A percentile compares a stretch with the other conserved stretches of the same genome.
These are phyloP conservation scores for Tauraco erythrolophus DNA, from an alignment of 2,113 vertebrate genomes.

Conservation along the genomic window DNA sequence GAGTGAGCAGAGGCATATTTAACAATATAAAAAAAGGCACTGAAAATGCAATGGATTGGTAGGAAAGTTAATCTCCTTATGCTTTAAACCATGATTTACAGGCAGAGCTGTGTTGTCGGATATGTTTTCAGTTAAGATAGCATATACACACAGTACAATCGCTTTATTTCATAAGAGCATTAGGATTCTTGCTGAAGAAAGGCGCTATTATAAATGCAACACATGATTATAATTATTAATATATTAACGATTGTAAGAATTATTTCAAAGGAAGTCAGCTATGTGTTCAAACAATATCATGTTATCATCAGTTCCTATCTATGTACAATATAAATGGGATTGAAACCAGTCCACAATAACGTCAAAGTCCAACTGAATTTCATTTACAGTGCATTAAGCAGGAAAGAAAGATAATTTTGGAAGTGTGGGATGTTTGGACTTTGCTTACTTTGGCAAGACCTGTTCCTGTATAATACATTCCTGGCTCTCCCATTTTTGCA, in stretches of 20 bases:
- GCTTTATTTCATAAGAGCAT: not conserved
- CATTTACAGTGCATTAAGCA: conserved; percentile 58
- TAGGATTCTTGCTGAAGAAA: conserved; percentile 45
- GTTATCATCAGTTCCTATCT: conserved; percentile 47
- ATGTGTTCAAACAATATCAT: conserved; percentile 15
- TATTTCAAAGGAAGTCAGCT: conserved; percentile 52
- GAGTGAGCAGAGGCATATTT: not conserved
- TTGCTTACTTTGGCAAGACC: conserved; percentile 30
- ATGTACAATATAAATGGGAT: conserved; percentile 1
- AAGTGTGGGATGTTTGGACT: conserved; percentile 37
- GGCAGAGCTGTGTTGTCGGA: not conserved
- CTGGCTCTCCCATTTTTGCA: conserved; percentile 4
- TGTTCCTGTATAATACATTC: not conserved
- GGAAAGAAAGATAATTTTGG: conserved; percentile 60
- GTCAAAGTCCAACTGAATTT: conserved; percentile 38
- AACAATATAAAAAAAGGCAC: not conserved
- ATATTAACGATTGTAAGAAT: conserved; percentile 23
- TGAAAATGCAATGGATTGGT: not conserved
- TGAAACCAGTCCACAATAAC: conserved; percentile 13
- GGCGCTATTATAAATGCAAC: conserved; percentile 17
- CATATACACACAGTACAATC: not conserved
- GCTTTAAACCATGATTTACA: not conserved
- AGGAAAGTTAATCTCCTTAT: not conserved
- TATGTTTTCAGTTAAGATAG: conserved; percentile 16
- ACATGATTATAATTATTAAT: conserved; percentile 5